Conservation (phyloP, 1,140 invertebrate species). For the Oryctes rhinoceros region DNA sequence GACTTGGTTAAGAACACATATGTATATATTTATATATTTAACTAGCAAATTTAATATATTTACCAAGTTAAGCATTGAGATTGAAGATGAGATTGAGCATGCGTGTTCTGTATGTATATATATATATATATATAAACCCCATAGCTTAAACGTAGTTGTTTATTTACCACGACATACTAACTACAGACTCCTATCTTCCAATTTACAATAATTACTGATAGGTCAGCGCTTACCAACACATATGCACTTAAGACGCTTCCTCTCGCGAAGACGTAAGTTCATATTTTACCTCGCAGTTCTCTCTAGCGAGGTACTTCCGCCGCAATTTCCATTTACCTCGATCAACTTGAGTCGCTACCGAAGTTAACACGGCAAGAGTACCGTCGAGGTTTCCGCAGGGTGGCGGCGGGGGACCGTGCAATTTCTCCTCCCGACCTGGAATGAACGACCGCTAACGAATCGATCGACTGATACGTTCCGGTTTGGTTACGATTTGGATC, state of each 20-base stretch:
- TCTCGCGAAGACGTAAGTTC: not conserved
- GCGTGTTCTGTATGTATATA: too few species aligned
- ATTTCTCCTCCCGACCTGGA: not conserved
- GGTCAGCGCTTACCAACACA: not conserved
- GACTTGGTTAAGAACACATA: too few species aligned
- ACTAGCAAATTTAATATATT: too few species aligned
- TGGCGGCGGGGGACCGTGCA: not conserved
- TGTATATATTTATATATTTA: too few species aligned
- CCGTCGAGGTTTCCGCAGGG: slow-evolving; percentile 15
- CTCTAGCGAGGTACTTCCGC: slow-evolving; percentile 12
- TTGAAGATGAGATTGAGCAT: too few species aligned
- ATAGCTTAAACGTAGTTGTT: too few species aligned
- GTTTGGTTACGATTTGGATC: slow-evolving; percentile 14
- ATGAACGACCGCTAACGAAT: slow-evolving; percentile 17
- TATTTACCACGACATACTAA: too few species aligned
- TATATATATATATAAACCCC: too few species aligned
- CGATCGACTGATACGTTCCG: slow-evolving; percentile 11
- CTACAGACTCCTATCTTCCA: not conserved
- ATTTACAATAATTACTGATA: not conserved
- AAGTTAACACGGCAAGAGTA: slow-evolving; percentile 14
- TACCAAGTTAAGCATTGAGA: too few species aligned
- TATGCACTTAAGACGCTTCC: not conserved
- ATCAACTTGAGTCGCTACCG: slow-evolving; percentile 17
- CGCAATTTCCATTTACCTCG: slow-evolving; percentile 17
- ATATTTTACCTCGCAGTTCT: slow-evolving; percentile 5